Conservation (phyloP, 1,140 invertebrate genomes). For the Cyrtorhinus lividipennis region DNA sequence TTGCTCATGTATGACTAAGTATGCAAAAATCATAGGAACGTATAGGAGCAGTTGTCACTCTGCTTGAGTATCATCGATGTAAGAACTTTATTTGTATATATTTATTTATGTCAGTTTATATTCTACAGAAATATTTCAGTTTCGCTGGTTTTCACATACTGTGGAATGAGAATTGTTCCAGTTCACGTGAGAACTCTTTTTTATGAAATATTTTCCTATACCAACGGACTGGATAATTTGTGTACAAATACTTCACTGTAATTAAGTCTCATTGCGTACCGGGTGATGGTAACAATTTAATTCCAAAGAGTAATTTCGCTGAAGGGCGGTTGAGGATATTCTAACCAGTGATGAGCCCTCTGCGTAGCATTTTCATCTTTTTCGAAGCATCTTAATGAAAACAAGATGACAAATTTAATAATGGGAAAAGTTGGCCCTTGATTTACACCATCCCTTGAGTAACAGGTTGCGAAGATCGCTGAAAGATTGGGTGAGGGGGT, state of each 20-base stretch:
- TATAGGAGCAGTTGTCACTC: too few relatives aligned
- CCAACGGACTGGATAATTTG: not conserved
- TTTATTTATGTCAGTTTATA: not conserved
- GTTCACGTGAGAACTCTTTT: not conserved
- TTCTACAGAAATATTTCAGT: too few relatives aligned
- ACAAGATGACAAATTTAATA: conserved; percentile 7
- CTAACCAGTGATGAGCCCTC: not conserved
- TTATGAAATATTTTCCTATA: not conserved
- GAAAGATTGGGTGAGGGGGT: not conserved
- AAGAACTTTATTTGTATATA: too few relatives aligned
- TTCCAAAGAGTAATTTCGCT: not conserved
- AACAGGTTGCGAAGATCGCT: not conserved
- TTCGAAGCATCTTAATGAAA: conserved; percentile 1
- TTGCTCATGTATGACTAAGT: too few relatives aligned
- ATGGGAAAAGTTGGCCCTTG: not conserved
- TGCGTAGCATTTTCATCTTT: not conserved
- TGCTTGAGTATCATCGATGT: too few relatives aligned
- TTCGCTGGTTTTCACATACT: not conserved
- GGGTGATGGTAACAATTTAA: too few relatives aligned
- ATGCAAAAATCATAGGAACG: too few relatives aligned
- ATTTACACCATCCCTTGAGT: not conserved
- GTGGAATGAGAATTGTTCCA: not conserved
- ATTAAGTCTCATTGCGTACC: not conserved
- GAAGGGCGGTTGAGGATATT: not conserved
- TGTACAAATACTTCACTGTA: not conserved